phyloP scores from a whole-genome alignment of 2,113 vertebrate species.

The Sphyrna mokarran region DNA sequence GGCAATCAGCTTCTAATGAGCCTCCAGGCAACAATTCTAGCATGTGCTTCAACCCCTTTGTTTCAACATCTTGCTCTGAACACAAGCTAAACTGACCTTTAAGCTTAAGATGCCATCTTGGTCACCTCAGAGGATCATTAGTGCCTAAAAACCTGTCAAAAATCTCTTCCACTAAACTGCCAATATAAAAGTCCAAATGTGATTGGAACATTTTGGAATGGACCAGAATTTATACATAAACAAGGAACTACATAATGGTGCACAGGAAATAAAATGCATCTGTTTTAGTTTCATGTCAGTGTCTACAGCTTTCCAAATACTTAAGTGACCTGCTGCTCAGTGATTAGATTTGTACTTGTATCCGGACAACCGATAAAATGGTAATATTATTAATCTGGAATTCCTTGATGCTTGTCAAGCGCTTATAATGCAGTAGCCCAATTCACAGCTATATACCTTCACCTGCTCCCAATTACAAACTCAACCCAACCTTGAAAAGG shows the following conservation, averaged over 20 bases:
- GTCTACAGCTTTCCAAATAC: not conserved
- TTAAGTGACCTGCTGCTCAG: not conserved
- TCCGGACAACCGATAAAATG: not conserved
- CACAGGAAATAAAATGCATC: not conserved
- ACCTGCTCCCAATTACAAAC: not conserved
- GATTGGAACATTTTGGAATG: not conserved
- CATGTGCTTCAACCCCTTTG: not conserved
- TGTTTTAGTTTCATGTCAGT: not conserved
- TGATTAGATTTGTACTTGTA: not conserved
- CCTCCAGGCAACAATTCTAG: not conserved
- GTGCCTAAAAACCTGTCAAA: not conserved
- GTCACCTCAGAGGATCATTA: not conserved
- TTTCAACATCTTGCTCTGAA: not conserved
- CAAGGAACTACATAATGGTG: not conserved
- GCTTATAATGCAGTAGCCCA: not conserved
- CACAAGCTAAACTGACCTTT: not conserved
- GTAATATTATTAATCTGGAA: not conserved
- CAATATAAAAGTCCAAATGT: not conserved
- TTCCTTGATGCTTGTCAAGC: not conserved
- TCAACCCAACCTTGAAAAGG: not conserved
- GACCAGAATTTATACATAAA: not conserved
- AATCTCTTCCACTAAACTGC: not conserved
- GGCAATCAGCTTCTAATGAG: not conserved
- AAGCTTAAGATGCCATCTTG: not conserved
- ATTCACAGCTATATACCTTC: not conserved